phyloP scores from a whole-genome alignment of 1,140 invertebrate species.

The Lordiphosa stackelbergi region DNA sequence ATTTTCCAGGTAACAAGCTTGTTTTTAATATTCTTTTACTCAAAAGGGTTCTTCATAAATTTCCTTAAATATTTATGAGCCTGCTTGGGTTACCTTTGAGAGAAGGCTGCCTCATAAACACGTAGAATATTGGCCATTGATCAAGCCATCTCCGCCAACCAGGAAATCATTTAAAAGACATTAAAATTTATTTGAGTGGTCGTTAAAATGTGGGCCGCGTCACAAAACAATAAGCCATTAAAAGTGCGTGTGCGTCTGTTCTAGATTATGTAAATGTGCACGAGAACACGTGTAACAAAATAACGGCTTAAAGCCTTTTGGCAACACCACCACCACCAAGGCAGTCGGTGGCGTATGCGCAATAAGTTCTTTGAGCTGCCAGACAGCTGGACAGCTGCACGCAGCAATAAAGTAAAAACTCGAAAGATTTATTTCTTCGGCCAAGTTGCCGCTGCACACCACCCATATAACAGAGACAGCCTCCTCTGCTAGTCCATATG shows the following conservation, averaged over 20 bases:
- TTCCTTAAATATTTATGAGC: constrained; percentile 23
- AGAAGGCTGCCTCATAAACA: constrained; percentile 38
- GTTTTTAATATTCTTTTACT: no score
- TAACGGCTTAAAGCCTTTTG: constrained; percentile 34
- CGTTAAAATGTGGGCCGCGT: constrained; percentile 58
- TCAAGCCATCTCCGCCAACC: constrained; percentile 42
- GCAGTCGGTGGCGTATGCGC: constrained; percentile 44
- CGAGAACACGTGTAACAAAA: constrained; percentile 52
- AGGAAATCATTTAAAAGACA: constrained; percentile 69
- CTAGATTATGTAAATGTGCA: constrained; percentile 60
- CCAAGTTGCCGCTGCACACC: constrained; percentile 41
- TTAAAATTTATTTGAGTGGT: constrained; percentile 70
- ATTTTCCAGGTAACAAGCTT: no score
- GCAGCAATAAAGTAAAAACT: constrained; percentile 68
- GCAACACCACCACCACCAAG: constrained; percentile 6
- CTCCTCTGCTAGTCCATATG: constrained; percentile 56
- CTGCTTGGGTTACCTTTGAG: constrained; percentile 20
- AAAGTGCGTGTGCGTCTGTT: constrained; percentile 53
- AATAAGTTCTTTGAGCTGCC: constrained; percentile 33
- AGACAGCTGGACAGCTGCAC: constrained; percentile 38
- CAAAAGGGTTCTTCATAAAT: constrained; percentile 13
- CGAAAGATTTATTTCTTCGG: constrained; percentile 63
- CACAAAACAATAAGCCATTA: constrained; percentile 61
- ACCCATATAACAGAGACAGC: constrained; percentile 22
- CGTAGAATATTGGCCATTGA: constrained; percentile 57